These are phyloP conservation scores for Peromyscus polionotus DNA, from an alignment of 2,113 vertebrate species.

Conservation along the genomic window DNA sequence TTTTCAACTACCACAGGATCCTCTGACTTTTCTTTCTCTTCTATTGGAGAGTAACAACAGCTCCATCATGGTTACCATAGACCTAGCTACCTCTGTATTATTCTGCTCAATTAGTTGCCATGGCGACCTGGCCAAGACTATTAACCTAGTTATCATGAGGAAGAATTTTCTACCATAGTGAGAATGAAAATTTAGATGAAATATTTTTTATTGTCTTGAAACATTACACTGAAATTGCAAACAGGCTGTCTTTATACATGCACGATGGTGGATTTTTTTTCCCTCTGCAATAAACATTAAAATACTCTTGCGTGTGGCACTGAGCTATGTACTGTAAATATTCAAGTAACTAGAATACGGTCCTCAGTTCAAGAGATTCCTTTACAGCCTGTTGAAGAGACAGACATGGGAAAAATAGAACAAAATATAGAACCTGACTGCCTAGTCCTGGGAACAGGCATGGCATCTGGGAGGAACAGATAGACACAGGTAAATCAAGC, in stretches of 20 bases:
- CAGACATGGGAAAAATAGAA: not conserved
- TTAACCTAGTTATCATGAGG: not conserved
- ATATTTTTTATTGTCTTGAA: constrained; percentile 20
- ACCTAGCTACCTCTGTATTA: not conserved
- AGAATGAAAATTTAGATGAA: constrained; percentile 31
- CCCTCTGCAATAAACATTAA: not conserved
- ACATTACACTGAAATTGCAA: not conserved
- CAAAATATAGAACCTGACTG: not conserved
- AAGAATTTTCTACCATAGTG: not conserved
- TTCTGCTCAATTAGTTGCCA: not conserved
- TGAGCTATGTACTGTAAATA: not conserved
- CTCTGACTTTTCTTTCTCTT: not conserved
- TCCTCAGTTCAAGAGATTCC: not conserved
- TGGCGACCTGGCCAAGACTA: not conserved
- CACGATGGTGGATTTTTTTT: not conserved
- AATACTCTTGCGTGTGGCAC: not conserved
- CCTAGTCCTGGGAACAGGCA: not conserved
- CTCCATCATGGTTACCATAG: not conserved
- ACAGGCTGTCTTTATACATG: not conserved
- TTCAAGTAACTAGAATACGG: not conserved
- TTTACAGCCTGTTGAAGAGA: not conserved
- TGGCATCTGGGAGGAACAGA: not conserved
- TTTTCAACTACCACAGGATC: not conserved
- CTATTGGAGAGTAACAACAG: not conserved
- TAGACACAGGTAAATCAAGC: not conserved